Conservation (phyloP, 2,797 vertebrate genomes). For the Silurus lanzhouensis region DNA sequence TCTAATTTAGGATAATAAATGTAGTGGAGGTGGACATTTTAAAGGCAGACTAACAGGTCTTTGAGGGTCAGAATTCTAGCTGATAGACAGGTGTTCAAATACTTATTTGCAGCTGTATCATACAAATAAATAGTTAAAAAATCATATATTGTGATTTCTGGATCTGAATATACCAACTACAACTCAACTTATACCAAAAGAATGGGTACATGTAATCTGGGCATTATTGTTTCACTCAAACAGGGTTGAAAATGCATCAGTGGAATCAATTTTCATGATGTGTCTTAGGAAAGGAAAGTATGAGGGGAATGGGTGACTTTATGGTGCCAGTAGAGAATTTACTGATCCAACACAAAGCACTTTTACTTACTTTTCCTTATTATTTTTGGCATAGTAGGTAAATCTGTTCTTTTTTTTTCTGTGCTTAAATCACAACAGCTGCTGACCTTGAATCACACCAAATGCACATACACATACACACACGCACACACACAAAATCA, state of each 20-base stretch:
- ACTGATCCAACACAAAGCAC: slow-evolving; percentile 26
- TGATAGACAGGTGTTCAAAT: too few relatives aligned
- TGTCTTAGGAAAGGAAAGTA: slow-evolving; percentile 20
- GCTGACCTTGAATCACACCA: slow-evolving; percentile 28
- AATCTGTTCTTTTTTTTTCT: slow-evolving; percentile 18
- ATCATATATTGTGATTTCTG: too few relatives aligned
- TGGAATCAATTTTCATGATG: background rate
- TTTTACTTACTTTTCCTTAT: background rate
- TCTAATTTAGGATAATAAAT: too few relatives aligned
- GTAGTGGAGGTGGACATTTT: too few relatives aligned
- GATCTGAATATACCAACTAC: background rate
- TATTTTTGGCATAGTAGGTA: slow-evolving; percentile 27
- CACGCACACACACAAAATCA: background rate
- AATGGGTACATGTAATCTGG: background rate
- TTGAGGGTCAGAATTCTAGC: too few relatives aligned
- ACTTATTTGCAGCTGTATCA: too few relatives aligned
- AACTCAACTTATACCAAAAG: background rate
- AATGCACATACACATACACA: background rate
- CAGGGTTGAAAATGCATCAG: background rate
- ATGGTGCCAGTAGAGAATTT: slow-evolving; percentile 23
- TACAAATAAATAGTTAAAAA: too few relatives aligned
- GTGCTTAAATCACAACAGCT: slow-evolving; percentile 7
- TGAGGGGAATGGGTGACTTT: slow-evolving; percentile 16
- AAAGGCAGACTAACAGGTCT: too few relatives aligned
- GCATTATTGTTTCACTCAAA: background rate